phyloP scores from a whole-genome alignment of 2,113 vertebrate species.

The Pachypanchax playfairii region DNA sequence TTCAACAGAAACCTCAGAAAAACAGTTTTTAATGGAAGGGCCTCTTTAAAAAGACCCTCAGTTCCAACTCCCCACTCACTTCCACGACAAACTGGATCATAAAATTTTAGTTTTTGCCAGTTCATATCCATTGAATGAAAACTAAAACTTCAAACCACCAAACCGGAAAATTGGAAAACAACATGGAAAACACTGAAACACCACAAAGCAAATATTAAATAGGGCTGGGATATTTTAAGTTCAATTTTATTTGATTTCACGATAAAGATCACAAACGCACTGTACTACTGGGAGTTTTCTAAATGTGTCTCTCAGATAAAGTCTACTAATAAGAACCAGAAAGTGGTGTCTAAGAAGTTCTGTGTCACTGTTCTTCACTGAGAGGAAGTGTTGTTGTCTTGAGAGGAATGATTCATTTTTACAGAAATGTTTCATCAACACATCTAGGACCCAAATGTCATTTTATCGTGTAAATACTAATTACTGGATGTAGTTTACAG shows the following conservation, averaged over 20 bases:
- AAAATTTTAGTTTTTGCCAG: too few relatives aligned
- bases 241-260: background rate
- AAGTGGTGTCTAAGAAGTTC: constrained; percentile 10
- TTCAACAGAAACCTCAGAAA: too few relatives aligned
- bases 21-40: too few relatives aligned
- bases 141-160: too few relatives aligned
- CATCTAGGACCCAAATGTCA: constrained; percentile 6
- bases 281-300: background rate
- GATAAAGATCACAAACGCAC: background rate
- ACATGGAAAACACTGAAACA: too few relatives aligned
- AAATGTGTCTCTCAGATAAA: constrained; percentile 5
- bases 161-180: too few relatives aligned
- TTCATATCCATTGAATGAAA: too few relatives aligned
- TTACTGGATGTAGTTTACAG: constrained; percentile 14
- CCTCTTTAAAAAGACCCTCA: too few relatives aligned
- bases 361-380: background rate
- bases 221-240: too few relatives aligned
- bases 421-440: constrained; percentile 24
- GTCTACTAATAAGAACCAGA: constrained; percentile 9
- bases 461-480: constrained; percentile 26
- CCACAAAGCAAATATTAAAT: too few relatives aligned
- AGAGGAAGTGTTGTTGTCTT: constrained; percentile 8
- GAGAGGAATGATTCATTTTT: constrained; percentile 19
- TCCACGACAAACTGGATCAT: too few relatives aligned
- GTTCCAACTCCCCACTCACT: too few relatives aligned